phyloP scores from a whole-genome alignment of 2,797 vertebrate genomes.

The Tinamus major region DNA sequence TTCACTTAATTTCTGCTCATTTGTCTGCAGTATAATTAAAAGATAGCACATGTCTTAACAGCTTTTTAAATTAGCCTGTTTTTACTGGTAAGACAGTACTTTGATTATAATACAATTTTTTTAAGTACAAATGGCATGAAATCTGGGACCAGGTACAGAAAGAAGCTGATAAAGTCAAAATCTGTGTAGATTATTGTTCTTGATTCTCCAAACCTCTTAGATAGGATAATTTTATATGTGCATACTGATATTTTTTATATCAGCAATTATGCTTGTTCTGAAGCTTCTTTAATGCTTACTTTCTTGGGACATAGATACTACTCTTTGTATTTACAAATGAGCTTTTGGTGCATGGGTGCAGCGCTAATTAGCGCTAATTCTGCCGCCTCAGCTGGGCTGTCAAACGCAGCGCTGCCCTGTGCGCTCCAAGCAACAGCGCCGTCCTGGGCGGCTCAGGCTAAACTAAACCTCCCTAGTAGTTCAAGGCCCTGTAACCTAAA shows the following conservation, averaged over 20 bases:
- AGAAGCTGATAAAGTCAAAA: background rate
- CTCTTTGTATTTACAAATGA: slow-evolving; percentile 29
- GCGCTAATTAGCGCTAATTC: background rate
- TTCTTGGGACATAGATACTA: slow-evolving; percentile 1
- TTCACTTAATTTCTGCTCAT: background rate
- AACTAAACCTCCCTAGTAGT: background rate
- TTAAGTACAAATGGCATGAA: background rate
- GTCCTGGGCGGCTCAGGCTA: background rate
- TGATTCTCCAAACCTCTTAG: background rate
- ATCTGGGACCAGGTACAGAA: background rate
- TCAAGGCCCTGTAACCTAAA: background rate
- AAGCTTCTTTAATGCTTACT: background rate
- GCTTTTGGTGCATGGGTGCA: background rate
- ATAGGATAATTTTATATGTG: background rate
- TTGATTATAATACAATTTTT: slow-evolving; percentile 36
- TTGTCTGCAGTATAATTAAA: slow-evolving; percentile 3
- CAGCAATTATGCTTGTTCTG: background rate
- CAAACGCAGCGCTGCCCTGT: background rate
- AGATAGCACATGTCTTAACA: background rate
- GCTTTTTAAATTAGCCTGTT: background rate
- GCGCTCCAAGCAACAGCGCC: background rate
- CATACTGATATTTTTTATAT: background rate
- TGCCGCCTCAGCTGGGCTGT: background rate
- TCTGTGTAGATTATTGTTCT: background rate
- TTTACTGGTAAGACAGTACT: background rate